Evolutionary conservation across 2,797 vertebrate species (phyloP), one percentile per base, ranked within the genome.

Genomic region (Gallinago solitaria): DNA sequence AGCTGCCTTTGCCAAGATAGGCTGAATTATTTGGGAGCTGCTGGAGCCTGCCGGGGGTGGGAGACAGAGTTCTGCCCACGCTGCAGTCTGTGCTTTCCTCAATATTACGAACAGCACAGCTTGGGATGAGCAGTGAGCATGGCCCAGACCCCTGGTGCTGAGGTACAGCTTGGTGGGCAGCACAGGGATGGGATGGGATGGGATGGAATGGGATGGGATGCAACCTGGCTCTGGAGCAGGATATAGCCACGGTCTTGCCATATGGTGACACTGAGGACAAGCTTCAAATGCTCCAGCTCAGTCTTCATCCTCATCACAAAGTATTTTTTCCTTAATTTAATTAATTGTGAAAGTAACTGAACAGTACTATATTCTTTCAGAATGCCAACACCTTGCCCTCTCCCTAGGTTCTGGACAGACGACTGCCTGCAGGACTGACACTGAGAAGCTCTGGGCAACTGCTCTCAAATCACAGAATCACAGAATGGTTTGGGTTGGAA

Each of bases 201-300:
- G 71, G 53, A 28, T n/a, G 15, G 30, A 17, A 16, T 53, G 50
- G 51, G 51, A 30, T 4, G 28, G 53, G 19, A 20, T 3, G 54
- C 37, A 39, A 30, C 35, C 21, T 12, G 59, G 47, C 50, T 63
- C 7, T 33, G 71, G 5, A 64, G 64, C 45, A 8, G 15, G 51
- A 54, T 19, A 63, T 43, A 47, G 48, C 54, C 19, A 45, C 19
- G 37, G 59, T 30, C 32, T 82, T 45, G n/a, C 67, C 43, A 33
- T 51, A 37, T 0, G 0, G 16, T 4, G 1, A 28, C 2, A 1
- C 78, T 11, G 18, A 23, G 54, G 30, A n/a, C 2, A 4, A 63
- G 54, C 23, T 50, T 23, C 70, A 71, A 30, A 47, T 5, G 15
- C 33, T 48, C 35, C 3, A 0, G 21, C 24, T 56, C 27, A 77